A percentile compares a stretch with the other conserved stretches of the same genome.
Evolutionary conservation across 2,113 vertebrate species (phyloP).

Genomic region (Vulpes vulpes): DNA sequence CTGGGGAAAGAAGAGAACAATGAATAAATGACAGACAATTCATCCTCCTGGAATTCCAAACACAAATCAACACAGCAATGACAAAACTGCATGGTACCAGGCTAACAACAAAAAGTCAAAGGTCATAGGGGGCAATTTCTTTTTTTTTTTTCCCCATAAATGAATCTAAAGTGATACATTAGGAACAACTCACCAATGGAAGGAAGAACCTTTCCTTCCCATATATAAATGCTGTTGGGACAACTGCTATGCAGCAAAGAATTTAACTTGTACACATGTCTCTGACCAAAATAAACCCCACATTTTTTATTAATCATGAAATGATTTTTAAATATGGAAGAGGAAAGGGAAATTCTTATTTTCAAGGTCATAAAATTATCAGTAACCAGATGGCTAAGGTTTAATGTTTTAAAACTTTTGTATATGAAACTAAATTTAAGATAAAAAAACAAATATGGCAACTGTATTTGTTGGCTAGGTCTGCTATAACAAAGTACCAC

Average conservation of each 20-base stretch:
- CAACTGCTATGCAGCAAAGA: background rate
- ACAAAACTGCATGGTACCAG: background rate
- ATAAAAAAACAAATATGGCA: background rate
- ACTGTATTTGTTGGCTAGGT: background rate
- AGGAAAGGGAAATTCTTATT: background rate
- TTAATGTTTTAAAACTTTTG: background rate
- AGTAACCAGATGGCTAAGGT: background rate
- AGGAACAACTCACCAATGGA: background rate
- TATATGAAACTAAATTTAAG: background rate
- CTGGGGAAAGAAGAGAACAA: background rate
- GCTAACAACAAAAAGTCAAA: slow-evolving; percentile 30
- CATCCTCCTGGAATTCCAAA: background rate
- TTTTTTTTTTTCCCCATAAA: background rate
- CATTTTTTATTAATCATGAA: background rate
- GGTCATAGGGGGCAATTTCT: background rate
- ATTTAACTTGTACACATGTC: background rate
- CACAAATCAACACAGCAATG: background rate
- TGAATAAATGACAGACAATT: background rate
- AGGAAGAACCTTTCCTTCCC: background rate
- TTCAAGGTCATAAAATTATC: slow-evolving; percentile 17
- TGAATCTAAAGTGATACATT: background rate
- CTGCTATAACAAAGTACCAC: background rate
- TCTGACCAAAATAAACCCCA: background rate
- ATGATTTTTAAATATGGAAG: slow-evolving; percentile 6
- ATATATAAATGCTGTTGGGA: background rate